Evolutionary conservation across 2,797 vertebrate genomes (phyloP).

Genomic region (Enteromius fasciolatus): DNA sequence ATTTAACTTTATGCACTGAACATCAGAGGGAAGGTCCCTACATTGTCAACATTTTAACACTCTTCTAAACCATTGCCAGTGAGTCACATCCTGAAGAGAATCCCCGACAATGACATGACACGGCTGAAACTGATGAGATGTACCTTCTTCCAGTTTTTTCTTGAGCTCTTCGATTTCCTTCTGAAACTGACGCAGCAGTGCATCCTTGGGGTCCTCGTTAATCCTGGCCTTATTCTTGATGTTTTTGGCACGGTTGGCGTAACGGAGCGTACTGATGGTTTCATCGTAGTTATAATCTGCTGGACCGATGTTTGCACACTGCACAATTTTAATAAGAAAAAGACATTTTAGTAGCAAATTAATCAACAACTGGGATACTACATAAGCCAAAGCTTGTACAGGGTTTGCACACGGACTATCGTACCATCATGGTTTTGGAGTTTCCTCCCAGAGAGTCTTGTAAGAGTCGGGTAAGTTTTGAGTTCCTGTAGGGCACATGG

Average conservation of each 20-base stretch:
- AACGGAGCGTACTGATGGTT: slow-evolving; percentile 96
- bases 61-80: too few relatives aligned
- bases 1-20: background rate
- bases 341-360: background rate
- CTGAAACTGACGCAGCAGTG: slow-evolving; percentile 94
- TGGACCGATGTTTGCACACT: slow-evolving; percentile 99
- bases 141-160: slow-evolving; percentile 96
- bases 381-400: background rate
- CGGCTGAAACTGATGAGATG: background rate
- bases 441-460: slow-evolving; percentile 98
- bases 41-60: background rate
- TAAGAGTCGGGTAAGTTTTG: slow-evolving; percentile 94
- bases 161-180: slow-evolving; percentile 98
- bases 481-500: slow-evolving; percentile 97
- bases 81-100: background rate
- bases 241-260: slow-evolving; percentile 97
- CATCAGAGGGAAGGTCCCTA: background rate
- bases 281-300: slow-evolving; percentile 99
- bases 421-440: slow-evolving; percentile 99
- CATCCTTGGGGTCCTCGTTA: slow-evolving; percentile 98
- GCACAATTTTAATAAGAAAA: background rate
- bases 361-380: background rate
- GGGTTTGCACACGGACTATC: background rate
- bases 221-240: slow-evolving; percentile 99
- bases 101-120: background rate